Base-by-base conservation (phyloP, 1,140 invertebrate genomes). In the Hirudo medicinalis region DNA sequence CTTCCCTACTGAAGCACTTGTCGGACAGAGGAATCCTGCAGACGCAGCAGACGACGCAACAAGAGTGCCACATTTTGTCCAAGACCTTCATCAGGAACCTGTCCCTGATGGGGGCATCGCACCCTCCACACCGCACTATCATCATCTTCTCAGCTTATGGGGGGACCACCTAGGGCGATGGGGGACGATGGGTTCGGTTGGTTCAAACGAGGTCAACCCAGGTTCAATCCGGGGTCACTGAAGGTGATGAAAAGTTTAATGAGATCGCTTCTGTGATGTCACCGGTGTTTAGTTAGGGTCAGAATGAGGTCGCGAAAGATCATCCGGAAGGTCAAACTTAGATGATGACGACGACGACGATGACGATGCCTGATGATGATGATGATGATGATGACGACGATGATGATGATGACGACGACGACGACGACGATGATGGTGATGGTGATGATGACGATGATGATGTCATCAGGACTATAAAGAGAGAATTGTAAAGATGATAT, bases 1-100 rank as follows among this genome's bases (percentile, higher is more conserved):
- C 91, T 79, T 94, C 92, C 72, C 91, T 87, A 4, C 90, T 88
- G 79, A 94, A 97, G 83, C 94, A 97, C 81, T 93, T 95, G 77
- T 92, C 90, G 4, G 90, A 88, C 43, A 97, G 84, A 79, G 89
- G 89, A 67, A 87, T 86, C n/a, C 90, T 87, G 78, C 94, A 97
- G 76, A 94, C 92, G 63, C 87, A 87, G 83, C 94, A 97, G 78
- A 91, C 91, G 55, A 97, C 85, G 81, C 94, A 97, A 74, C 90
- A 87, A 0, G 91, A 89, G 83, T 96, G 93, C 90, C 91, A 96
- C 77, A 90, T 91, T 75, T 90, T 85, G 53, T 73, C 72, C n/a
- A 76, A 71, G 72, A 96, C 91, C 84, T 93, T 94, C 71, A 95
- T 84, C 76, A 97, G 92, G 78, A 92, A 95, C 73, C 91, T 87